Evolutionary conservation across 2,888 invertebrate species (phyloP), one percentile per base, ranked within the genome.

Genomic region (Scaptomyza cyrtandrae): DNA sequence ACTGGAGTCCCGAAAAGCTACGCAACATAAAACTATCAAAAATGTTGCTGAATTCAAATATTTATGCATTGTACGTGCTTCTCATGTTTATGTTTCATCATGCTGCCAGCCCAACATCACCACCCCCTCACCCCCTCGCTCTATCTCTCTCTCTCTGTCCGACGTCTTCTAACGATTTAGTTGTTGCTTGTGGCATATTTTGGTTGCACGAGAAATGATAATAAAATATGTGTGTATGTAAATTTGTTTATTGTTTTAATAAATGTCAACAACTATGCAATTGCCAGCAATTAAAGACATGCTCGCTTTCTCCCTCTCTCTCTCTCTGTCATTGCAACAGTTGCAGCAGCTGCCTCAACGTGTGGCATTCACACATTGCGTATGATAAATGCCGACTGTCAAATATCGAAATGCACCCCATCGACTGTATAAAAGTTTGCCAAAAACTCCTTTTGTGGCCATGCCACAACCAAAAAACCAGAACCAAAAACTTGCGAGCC

Each of bases 191-290:
- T 45, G 77, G 71, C 71, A 24, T 24, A 24, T 24, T 24, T 24
- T 29, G 43, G 39, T 29, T n/a, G 44, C 33, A 35, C 14, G 41
- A 39, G 33, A 16, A 49, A 54, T 39, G 52, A 48, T 52, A 11
- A 48, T 39, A 14, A 39, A 39, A 39, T 45, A 41, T 49, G 14
- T 61, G 43, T 53, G 9, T 7, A 66, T 62, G 72, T 43, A 49
- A 77, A 77, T 78, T 72, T 87, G 85, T 85, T 85, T 74, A 85
- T 89, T 87, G 83, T 88, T 84, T 77, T 85, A 85, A 84, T 85
- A 85, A 89, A 89, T 75, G 87, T 87, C 88, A 89, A 80, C 78
- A 78, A 64, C 64, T 4, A 4, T 68, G 65, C 72, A 70, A 71
- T 66, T 71, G 69, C 46, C 64, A 61, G 67, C 85, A 84, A 85